Base-by-base conservation (phyloP, 2,113 vertebrate species). In the Boleophthalmus pectinirostris region DNA sequence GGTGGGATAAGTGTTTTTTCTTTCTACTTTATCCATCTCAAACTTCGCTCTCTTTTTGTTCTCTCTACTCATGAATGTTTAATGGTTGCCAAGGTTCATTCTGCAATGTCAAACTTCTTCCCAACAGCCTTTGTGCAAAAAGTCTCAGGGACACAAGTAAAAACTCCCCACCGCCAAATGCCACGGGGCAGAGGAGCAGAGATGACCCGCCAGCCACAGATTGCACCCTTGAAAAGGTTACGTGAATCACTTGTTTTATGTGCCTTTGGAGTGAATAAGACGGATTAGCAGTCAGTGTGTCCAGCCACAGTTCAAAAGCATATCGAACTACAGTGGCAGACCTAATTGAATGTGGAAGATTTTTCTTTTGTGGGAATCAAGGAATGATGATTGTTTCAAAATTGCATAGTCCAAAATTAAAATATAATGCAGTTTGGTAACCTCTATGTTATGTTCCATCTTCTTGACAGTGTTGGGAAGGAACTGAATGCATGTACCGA, bases 51-150 rank as follows among this genome's bases (percentile, higher is more conserved):
- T 80, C 61, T 70, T 74, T 80, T 74, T 77, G 61, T 78, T 75
- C 68, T 75, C 71, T 63, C 65, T 67, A 54, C 56, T 86, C 71
- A 85, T 89, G 73, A 87, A 90, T 91, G 47, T 89, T 88, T 88
- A 53, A 86, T 84, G 12, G 24, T 20, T 66, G 71, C 69, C 66
- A 77, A 74, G 73, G 73, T 80, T 85, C 82, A 82, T 78, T 84
- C 78, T 66, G 61, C 74, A 85, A 82, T 80, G 74, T 84, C 79
- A 80, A 82, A 82, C 46, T 81, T 74, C 84, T 73, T 24, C 61
- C 43, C 33, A 78, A 51, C 43, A 66, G 66, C 23, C 53, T 83
- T 72, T 78, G 47, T 69, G 66, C 72, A 65, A 10, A 51, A 24
- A 81, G 46, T 77, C 53, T 70, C 33, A 10, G 70, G 53, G 70